These are phyloP conservation scores for Egretta garzetta DNA, from an alignment of 2,113 vertebrate species.

Conservation along the genomic window DNA sequence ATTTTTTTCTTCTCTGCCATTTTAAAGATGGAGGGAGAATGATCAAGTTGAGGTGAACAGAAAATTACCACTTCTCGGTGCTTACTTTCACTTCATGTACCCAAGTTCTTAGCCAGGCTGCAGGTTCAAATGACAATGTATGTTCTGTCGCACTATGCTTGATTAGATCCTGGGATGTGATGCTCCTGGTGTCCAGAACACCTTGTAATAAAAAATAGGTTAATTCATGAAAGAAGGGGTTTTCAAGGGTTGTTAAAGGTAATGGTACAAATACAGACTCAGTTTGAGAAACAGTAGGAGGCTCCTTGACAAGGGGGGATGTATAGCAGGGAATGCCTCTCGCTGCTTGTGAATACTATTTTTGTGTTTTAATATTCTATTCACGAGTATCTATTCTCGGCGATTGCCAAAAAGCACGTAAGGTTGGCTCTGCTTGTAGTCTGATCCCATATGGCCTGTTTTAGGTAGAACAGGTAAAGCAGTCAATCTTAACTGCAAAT, in stretches of 20 bases:
- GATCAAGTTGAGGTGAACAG: neutral
- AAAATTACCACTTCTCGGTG: neutral
- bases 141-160: neutral
- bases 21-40: neutral
- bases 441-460: constrained; percentile 3
- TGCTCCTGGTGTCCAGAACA: neutral
- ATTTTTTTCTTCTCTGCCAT: neutral
- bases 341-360: neutral
- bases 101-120: neutral
- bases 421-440: neutral
- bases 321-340: neutral
- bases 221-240: neutral
- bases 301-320: neutral
- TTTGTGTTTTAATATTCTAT: neutral
- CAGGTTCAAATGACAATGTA: neutral
- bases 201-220: neutral
- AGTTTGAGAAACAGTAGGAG: neutral
- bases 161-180: neutral
- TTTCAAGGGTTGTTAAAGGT: neutral
- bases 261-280: neutral
- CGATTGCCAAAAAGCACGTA: neutral
- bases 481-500: neutral
- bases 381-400: neutral
- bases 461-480: neutral
- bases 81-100: neutral